Conservation (phyloP, 2,888 invertebrate genomes). For the Epistrophella euchroma region DNA sequence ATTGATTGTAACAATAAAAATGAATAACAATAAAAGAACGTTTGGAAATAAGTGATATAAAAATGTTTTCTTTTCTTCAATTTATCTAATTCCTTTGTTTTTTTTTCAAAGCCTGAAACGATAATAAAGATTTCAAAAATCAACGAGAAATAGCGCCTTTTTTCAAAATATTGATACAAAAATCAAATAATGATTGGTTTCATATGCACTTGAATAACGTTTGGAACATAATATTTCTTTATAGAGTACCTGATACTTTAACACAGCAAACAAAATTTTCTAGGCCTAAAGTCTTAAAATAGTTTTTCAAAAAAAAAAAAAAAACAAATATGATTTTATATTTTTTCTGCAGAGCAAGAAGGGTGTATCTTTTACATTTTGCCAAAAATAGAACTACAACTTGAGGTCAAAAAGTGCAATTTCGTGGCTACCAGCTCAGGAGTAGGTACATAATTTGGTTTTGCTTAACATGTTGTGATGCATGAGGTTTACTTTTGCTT, state of each 20-base stretch:
- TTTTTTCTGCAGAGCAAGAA: conserved; percentile 23
- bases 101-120: too few relatives aligned
- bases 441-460: background rate
- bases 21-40: background rate
- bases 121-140: too few relatives aligned
- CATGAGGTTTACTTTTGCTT: background rate
- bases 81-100: too few relatives aligned
- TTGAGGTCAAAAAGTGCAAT: conserved; percentile 54
- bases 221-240: too few relatives aligned
- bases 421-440: background rate
- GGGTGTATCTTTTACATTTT: conserved; percentile 23
- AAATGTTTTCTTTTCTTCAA: too few relatives aligned
- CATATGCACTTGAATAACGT: too few relatives aligned
- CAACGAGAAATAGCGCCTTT: too few relatives aligned
- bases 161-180: too few relatives aligned
- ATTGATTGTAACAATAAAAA: conserved; percentile 20
- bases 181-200: too few relatives aligned
- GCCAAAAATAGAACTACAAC: conserved; percentile 53
- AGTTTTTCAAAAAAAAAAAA: conserved; percentile 25
- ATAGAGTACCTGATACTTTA: too few relatives aligned
- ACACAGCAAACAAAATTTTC: conserved; percentile 1
- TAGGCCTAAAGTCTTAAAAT: conserved; percentile 41
- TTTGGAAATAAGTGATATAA: background rate
- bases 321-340: conserved; percentile 49
- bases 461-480: conserved; percentile 13